A percentile compares a stretch with the other conserved stretches of the same genome.
Conservation (phyloP, 2,888 invertebrate species). For the Diarsia rubi region DNA sequence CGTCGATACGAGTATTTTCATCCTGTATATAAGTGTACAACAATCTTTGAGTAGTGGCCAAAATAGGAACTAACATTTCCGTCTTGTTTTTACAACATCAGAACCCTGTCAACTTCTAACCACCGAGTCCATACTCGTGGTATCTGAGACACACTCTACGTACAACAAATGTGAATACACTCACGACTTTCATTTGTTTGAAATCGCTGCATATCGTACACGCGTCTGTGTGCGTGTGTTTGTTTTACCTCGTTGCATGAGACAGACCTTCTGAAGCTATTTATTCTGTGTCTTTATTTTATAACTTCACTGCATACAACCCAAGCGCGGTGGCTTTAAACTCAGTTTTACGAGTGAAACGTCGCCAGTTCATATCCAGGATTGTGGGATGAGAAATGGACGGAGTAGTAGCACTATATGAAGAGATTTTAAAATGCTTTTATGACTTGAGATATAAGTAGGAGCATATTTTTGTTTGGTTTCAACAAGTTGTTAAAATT, state of each 20-base stretch:
- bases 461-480: slow-evolving; percentile 16
- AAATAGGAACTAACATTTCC: background rate
- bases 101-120: background rate
- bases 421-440: slow-evolving; percentile 34
- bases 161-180: background rate
- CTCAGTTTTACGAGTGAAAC: slow-evolving; percentile 59
- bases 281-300: slow-evolving; percentile 57
- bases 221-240: background rate
- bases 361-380: slow-evolving; percentile 59
- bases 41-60: background rate
- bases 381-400: slow-evolving; percentile 30
- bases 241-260: background rate
- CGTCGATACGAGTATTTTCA: background rate
- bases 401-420: slow-evolving; percentile 4
- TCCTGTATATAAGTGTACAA: background rate
- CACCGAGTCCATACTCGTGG: too few species aligned
- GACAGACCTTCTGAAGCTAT: slow-evolving; percentile 4
- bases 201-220: too few species aligned
- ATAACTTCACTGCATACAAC: slow-evolving; percentile 54
- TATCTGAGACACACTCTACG: background rate
- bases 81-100: background rate
- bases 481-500: slow-evolving; percentile 46
- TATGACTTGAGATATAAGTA: slow-evolving; percentile 25
- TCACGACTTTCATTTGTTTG: background rate
- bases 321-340: slow-evolving; percentile 45